phyloP scores from a whole-genome alignment of 1,140 invertebrate genomes.

The Akabosia matsudoensis region DNA sequence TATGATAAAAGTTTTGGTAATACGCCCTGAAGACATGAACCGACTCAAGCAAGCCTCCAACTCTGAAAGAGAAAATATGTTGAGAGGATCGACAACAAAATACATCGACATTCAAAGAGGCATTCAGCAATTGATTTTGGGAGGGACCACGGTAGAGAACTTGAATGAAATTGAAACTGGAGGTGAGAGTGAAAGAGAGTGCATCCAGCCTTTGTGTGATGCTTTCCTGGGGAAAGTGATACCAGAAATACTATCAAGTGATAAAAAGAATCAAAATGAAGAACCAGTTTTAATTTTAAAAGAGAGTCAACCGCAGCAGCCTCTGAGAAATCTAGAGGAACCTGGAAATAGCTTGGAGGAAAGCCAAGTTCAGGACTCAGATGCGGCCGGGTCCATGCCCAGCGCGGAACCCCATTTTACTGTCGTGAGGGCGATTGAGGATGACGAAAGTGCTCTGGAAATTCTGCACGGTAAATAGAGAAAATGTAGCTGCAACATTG shows the following conservation, averaged over 20 bases:
- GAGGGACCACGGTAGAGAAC: not conserved
- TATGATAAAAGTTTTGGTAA: not conserved
- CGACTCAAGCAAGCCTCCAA: not conserved
- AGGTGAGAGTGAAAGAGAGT: not conserved
- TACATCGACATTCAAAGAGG: not conserved
- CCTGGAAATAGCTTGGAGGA: too few relatives aligned
- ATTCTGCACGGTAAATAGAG: too few relatives aligned
- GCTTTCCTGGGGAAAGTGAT: not conserved
- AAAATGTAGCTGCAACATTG: too few relatives aligned
- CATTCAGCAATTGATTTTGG: not conserved
- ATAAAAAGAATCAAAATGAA: too few relatives aligned
- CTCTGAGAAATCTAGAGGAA: too few relatives aligned
- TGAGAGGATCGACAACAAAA: not conserved
- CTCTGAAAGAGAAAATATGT: not conserved
- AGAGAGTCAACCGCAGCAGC: too few relatives aligned
- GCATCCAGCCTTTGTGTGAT: not conserved
- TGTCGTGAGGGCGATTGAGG: too few relatives aligned
- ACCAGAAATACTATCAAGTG: not conserved
- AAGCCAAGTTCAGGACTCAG: too few relatives aligned
- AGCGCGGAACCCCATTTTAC: too few relatives aligned
- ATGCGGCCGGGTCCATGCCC: too few relatives aligned
- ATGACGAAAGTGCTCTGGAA: too few relatives aligned
- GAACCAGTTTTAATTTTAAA: too few relatives aligned
- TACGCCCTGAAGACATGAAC: not conserved
- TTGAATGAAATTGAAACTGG: not conserved